Conservation (phyloP, 2,888 invertebrate species). For the Campoplex capitator region DNA sequence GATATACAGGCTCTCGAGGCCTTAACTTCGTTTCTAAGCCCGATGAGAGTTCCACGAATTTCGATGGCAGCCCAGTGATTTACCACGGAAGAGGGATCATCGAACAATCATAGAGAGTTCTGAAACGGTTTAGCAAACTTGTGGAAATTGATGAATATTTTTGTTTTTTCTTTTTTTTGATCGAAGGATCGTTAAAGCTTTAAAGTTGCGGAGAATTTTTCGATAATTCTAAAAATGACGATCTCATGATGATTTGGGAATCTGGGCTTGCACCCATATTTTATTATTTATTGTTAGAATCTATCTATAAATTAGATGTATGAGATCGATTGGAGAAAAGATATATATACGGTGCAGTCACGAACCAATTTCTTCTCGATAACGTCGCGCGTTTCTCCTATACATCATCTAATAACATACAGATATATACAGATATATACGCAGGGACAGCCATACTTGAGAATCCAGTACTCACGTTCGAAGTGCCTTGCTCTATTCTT, state of each 20-base stretch:
- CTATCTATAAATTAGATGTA: neutral
- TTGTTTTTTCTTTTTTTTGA: neutral
- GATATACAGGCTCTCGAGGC: constrained; percentile 69
- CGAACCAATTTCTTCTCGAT: constrained; percentile 41
- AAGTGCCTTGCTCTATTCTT: neutral
- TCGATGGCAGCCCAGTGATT: constrained; percentile 33
- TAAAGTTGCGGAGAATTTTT: too few relatives aligned
- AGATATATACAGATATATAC: neutral
- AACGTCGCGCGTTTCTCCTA: constrained; percentile 32
- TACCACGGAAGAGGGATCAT: constrained; percentile 23
- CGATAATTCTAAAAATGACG: neutral
- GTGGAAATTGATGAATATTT: neutral
- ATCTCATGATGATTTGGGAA: neutral
- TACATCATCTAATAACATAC: constrained; percentile 30
- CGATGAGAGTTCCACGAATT: constrained; percentile 73
- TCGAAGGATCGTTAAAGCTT: too few relatives aligned
- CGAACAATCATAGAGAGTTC: neutral
- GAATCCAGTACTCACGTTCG: constrained; percentile 36
- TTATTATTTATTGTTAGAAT: neutral
- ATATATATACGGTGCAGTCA: constrained; percentile 14
- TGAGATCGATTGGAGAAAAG: neutral
- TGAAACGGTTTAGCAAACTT: neutral
- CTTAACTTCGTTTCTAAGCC: constrained; percentile 75
- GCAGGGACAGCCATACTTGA: neutral
- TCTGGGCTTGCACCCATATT: neutral